Evolutionary conservation across 2,113 vertebrate species (phyloP).

Genomic region (Tursiops truncatus): DNA sequence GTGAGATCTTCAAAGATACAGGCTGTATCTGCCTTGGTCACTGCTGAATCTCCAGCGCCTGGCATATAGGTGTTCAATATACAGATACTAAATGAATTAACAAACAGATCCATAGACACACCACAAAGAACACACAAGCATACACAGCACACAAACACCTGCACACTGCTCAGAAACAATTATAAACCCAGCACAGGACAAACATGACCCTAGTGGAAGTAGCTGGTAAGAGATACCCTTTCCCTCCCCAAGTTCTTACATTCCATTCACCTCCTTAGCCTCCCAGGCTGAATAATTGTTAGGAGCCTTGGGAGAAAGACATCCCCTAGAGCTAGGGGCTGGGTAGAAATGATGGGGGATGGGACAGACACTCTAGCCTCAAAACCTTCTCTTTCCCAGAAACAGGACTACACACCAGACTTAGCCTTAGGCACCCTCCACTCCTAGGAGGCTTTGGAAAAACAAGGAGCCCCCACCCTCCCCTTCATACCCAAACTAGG

Average conservation of each 20-base stretch:
- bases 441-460: conserved; percentile 15
- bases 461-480: background rate
- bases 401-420: conserved; percentile 22
- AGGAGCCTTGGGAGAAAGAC: conserved; percentile 39
- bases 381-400: background rate
- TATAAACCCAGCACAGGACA: background rate
- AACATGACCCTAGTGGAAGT: background rate
- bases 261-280: conserved; percentile 42
- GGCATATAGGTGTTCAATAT: background rate
- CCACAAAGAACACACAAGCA: background rate
- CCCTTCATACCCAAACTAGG: background rate
- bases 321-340: background rate
- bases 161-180: conserved; percentile 36
- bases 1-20: conserved; percentile 23
- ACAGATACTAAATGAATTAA: conserved; percentile 7
- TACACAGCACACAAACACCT: background rate
- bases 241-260: conserved; percentile 22
- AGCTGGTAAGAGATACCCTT: background rate
- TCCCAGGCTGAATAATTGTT: background rate
- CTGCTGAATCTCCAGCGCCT: background rate
- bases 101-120: background rate
- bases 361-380: background rate
- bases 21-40: background rate
- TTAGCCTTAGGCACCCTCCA: conserved; percentile 24
- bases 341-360: conserved; percentile 24